Conservation (phyloP, 2,888 invertebrate genomes). For the Labia minor region DNA sequence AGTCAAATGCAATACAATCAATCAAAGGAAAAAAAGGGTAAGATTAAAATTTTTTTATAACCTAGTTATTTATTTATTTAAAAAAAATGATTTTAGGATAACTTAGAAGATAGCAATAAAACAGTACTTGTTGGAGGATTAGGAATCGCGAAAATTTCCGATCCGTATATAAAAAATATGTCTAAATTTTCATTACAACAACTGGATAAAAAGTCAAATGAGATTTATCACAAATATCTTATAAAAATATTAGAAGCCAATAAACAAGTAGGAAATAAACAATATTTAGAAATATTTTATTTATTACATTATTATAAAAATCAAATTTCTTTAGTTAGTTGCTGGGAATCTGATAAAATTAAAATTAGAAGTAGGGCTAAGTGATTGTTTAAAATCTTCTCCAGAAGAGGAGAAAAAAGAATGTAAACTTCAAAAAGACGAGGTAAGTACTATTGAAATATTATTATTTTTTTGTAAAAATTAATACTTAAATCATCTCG, state of each 20-base stretch:
- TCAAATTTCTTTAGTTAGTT: slow-evolving; percentile 36
- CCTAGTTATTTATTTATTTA: neutral
- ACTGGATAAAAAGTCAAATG: slow-evolving; percentile 29
- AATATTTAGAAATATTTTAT: neutral
- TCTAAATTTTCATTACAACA: slow-evolving; percentile 28
- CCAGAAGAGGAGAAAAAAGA: neutral
- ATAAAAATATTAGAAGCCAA: slow-evolving; percentile 28
- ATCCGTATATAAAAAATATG: slow-evolving; percentile 27
- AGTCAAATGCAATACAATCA: neutral
- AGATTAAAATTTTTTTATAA: neutral
- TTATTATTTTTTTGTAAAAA: too few relatives aligned
- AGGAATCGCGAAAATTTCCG: slow-evolving; percentile 24
- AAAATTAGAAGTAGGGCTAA: slow-evolving; percentile 45
- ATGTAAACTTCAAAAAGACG: neutral
- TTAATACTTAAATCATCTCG: too few relatives aligned
- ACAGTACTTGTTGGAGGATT: slow-evolving; percentile 14
- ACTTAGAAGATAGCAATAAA: neutral
- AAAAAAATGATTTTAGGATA: neutral
- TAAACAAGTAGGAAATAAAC: slow-evolving; percentile 26
- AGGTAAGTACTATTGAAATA: neutral
- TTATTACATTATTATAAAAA: neutral
- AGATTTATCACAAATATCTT: slow-evolving; percentile 29
- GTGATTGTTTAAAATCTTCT: slow-evolving; percentile 39
- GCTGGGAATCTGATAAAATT: slow-evolving; percentile 47
- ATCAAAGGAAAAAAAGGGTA: neutral